Evolutionary conservation across 2,113 vertebrate genomes (phyloP), one percentile per base, ranked within the genome.

Genomic region (Edolisoma coerulescens): DNA sequence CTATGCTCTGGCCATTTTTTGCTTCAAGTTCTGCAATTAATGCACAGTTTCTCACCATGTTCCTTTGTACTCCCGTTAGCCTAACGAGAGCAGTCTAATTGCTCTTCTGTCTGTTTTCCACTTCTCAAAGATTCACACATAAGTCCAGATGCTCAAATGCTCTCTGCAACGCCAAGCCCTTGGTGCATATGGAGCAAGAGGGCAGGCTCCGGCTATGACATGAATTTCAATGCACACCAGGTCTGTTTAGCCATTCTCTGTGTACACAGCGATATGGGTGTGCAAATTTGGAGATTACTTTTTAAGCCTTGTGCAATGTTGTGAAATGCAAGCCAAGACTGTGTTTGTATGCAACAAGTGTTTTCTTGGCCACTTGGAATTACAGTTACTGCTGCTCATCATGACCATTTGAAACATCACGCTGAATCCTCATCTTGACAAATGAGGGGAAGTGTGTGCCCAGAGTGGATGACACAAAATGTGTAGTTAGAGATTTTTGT

Each of bases 251-350:
- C 61, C 42, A 41, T 33, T 49, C 26, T 10, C 50, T 49, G 71
- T 11, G 45, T 67, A 60, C 37, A 28, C 0, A 71, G 73, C 0
- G 1, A 89, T 42, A 68, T 0, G 4, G 50, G 53, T 61, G n/a
- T 33, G 39, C 44, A 87, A 50, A 90, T 71, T 30, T 16, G 16
- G 50, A 77, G 67, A 61, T 45, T 54, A 32, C 63, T 82, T 82
- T 91, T 82, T 52, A 57, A 94, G 28, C 32, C 49, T 82, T n/a
- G 37, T 85, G 70, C 54, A 84, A 41, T 32, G 54, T 45, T 73
- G 30, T 68, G 50, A 76, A 86, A 92, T 45, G 54, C 69, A 84
- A 90, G 52, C 52, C 56, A 80, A 86, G 35, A 16, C 27, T 6
- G 0, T 41, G 27, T 75, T 84, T 22, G 6, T 33, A 68, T 8